Base-by-base conservation (phyloP, 1,140 invertebrate species). In the Trichomalopsis sarcophagae region DNA sequence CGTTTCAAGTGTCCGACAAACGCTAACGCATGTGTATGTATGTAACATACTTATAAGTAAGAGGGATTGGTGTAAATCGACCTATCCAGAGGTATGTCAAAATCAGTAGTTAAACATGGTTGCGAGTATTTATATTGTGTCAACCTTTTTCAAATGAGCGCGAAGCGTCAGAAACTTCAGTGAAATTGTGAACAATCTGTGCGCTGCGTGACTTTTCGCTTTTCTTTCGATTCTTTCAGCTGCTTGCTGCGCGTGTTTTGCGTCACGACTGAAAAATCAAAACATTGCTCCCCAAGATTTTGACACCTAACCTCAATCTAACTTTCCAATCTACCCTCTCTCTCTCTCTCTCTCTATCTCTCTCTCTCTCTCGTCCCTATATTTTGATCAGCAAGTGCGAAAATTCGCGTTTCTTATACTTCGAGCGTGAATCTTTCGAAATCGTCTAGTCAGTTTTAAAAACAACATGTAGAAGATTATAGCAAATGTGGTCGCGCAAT, bases 231-330 rank as follows among this genome's bases (percentile, higher is more conserved):
- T 78, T 9, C 7, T 62, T 84, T 77, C 66, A 3, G 50, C 10
- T 71, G 7, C 79, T 84, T 5, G 1, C 3, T 69, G 23, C 17
- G 21, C 17, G 40, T 33, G 55, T 83, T 17, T 73, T 23, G 50
- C 5, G 10, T 36, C 1, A 9, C n/a, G 33, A 73, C 7, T 73
- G 0, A 7, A 55, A 44, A 78, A 79, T 84, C 68, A 84, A 84
- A 84, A 84, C 68, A 84, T 84, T 82, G 74, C 44, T 40, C 6
- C 23, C 23, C 50, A 75, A 62, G 62, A 66, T 50, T 77, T 80
- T 84, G 83, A 84, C 83, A 55, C 66, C 50, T 84, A 84, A 84
- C 83, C 83, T 84, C 30, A 80, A 80, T 68, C 17, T 2, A 66
- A 36, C 36, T 79, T 55, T 74, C 2, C 5, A 84, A 77, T 78